phyloP scores from a whole-genome alignment of 1,140 invertebrate genomes.

The Holcopasites calliopsidis region DNA sequence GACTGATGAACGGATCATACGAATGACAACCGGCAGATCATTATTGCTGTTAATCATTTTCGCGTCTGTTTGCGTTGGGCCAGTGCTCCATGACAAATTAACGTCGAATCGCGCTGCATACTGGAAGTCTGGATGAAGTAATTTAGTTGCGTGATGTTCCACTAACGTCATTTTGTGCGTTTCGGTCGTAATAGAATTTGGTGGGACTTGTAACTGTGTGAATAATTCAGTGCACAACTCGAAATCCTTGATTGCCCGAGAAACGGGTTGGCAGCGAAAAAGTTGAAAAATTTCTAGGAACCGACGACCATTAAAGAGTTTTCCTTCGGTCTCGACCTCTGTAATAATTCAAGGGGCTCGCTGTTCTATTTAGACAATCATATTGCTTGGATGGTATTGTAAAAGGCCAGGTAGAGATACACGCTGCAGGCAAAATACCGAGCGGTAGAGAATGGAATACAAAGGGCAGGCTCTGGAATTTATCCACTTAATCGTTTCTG shows the following conservation, averaged over 20 bases:
- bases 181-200: no score
- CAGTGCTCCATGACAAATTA: not conserved
- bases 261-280: no score
- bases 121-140: no score
- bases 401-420: not conserved
- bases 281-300: not conserved
- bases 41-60: not conserved
- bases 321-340: not conserved
- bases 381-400: not conserved
- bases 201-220: not conserved
- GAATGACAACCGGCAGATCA: not conserved
- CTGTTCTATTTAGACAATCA: not conserved
- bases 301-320: not conserved
- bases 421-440: not conserved
- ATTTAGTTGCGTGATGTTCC: no score
- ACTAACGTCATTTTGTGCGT: no score
- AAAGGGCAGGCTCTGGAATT: slow-evolving; percentile 14
- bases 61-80: not conserved
- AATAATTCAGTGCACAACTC: not conserved
- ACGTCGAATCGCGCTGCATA: not conserved
- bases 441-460: not conserved
- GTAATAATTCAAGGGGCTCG: not conserved
- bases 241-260: not conserved
- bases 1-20: not conserved
- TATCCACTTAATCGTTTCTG: slow-evolving; percentile 32